These are phyloP conservation scores for Trinectes maculatus DNA, from an alignment of 2,113 vertebrate species.

Conservation along the genomic window DNA sequence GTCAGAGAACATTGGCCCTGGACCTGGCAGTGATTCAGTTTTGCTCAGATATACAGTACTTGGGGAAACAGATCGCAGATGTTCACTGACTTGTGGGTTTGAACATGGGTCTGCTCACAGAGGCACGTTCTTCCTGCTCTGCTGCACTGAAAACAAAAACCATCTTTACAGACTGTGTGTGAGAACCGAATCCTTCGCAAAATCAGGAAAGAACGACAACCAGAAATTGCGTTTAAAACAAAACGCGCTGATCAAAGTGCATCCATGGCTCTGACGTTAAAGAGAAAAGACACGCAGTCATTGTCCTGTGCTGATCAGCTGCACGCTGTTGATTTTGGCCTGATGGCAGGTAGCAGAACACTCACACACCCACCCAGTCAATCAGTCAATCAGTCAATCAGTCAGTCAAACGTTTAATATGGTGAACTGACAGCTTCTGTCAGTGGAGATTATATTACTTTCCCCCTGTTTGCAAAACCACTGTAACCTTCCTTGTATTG, in stretches of 20 bases:
- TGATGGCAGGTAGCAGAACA: slow-evolving; percentile 11
- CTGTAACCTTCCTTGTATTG: slow-evolving; percentile 58
- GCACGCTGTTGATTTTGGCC: slow-evolving; percentile 58
- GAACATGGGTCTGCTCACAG: background rate
- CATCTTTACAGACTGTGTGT: background rate
- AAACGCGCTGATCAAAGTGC: slow-evolving; percentile 16
- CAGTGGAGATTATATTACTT: slow-evolving; percentile 54
- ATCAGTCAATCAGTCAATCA: too few relatives aligned
- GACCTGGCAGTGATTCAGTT: background rate
- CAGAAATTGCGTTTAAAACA: slow-evolving; percentile 18
- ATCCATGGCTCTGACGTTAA: background rate
- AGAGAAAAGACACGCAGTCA: slow-evolving; percentile 34
- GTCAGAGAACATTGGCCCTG: background rate
- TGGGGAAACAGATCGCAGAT: background rate
- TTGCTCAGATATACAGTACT: too few relatives aligned
- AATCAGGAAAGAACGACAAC: background rate
- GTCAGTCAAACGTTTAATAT: slow-evolving; percentile 10
- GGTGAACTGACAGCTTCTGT: slow-evolving; percentile 48
- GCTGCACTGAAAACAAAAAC: background rate
- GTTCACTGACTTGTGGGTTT: background rate
- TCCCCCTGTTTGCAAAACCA: slow-evolving; percentile 37
- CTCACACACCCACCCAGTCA: too few relatives aligned
- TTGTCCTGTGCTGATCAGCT: slow-evolving; percentile 14
- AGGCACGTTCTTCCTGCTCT: background rate
- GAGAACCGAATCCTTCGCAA: slow-evolving; percentile 4